A percentile compares a stretch with the other conserved stretches of the same genome.
Evolutionary conservation across 2,888 invertebrate genomes (phyloP).

Genomic region (Erynnis tages): DNA sequence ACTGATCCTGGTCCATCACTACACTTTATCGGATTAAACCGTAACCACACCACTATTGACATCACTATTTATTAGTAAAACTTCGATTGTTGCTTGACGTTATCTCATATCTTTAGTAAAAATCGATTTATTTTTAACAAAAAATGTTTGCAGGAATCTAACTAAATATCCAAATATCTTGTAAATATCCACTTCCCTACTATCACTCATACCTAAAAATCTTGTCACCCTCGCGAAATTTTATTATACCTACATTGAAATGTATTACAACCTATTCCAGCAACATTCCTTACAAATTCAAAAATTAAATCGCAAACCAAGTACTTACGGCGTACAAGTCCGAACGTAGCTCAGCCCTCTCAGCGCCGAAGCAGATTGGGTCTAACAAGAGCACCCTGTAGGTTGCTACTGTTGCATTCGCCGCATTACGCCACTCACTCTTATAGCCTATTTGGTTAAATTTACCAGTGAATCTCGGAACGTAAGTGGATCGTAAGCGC

Average conservation of each 20-base stretch:
- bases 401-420: slow-evolving; percentile 54
- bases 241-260: too few relatives aligned
- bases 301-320: too few relatives aligned
- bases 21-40: slow-evolving; percentile 37
- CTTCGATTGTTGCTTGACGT: background rate
- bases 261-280: too few relatives aligned
- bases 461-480: slow-evolving; percentile 54
- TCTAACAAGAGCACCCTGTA: slow-evolving; percentile 58
- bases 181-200: too few relatives aligned
- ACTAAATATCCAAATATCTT: too few relatives aligned
- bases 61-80: slow-evolving; percentile 15
- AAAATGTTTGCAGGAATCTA: too few relatives aligned
- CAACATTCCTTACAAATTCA: too few relatives aligned
- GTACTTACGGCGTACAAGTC: background rate
- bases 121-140: too few relatives aligned
- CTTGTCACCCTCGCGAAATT: too few relatives aligned
- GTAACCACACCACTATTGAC: slow-evolving; percentile 32
- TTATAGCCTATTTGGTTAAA: slow-evolving; percentile 67
- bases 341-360: slow-evolving; percentile 41
- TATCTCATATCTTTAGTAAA: too few relatives aligned
- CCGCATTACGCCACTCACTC: slow-evolving; percentile 52
- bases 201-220: too few relatives aligned
- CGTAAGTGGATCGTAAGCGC: slow-evolving; percentile 40
- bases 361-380: slow-evolving; percentile 54
- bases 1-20: slow-evolving; percentile 48